Evolutionary conservation across 2,888 invertebrate genomes (phyloP), one percentile per base, ranked within the genome.

Genomic region (Poecilus cupreus): DNA sequence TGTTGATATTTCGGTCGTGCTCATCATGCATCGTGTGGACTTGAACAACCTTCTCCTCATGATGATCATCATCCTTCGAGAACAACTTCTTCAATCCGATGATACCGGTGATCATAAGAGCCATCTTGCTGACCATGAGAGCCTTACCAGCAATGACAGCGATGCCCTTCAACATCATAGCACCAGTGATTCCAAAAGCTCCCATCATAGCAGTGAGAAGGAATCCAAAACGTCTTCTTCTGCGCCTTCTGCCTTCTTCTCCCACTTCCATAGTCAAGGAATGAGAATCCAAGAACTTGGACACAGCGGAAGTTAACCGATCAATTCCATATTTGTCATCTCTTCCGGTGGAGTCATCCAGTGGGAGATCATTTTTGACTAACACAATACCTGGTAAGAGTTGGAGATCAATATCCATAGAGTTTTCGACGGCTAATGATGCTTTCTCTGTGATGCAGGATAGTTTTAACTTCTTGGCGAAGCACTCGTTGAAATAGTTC

Each of bases 41-140:
- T 88, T 94, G 93, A 89, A 94, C 92, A 2, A 85, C 83, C 83
- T 93, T 92, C 60, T 92, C 91, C 87, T 93, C 92, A 83, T 92
- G 92, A 83, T 92, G 92, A 83, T 91, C 89, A 83, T 90, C 89
- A 84, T 94, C 93, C 83, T 93, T 93, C 82, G 93, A 92, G 89
- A 94, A 94, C 83, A 94, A 90, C 88, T 94, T 94, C 90, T 94
- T 94, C 84, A 94, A 88, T 20, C 93, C 94, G 85, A 94, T 93
- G 82, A 94, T 93, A 78, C 94, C 93, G 82, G 94, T 93, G 85
- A 94, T 94, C 82, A 94, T 93, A 81, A 94, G 88, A 1, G 94
- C 94, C 68, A 94, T 93, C 87, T 94, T 94, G 87, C 94, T 93
- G 84, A 94, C 93, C 83, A 94, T 92, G 83, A 94, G 90, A 39